These are phyloP conservation scores for Synanthedon formicaeformis DNA, from an alignment of 2,888 invertebrate species.

Conservation along the genomic window DNA sequence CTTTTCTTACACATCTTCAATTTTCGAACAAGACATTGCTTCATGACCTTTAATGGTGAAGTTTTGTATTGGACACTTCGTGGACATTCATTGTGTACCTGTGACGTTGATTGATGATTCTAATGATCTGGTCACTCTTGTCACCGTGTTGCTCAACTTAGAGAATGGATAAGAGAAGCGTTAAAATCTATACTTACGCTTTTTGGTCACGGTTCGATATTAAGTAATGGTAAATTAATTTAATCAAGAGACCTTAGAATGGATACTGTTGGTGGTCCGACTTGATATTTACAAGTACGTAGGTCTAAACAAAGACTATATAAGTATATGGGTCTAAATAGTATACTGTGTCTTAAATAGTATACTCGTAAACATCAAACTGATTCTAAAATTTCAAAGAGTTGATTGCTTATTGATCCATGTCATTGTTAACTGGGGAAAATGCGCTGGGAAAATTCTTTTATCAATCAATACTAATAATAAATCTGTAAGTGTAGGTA, in stretches of 20 bases:
- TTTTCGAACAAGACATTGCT: constrained; percentile 1
- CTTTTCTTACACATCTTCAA: neutral
- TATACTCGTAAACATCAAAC: no score
- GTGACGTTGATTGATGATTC: constrained; percentile 31
- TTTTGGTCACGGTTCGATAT: constrained; percentile 23
- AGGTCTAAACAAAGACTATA: no score
- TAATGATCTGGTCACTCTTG: constrained; percentile 12
- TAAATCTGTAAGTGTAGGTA: no score
- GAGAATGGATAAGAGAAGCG: constrained; percentile 11
- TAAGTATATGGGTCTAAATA: no score
- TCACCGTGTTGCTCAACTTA: constrained; percentile 8
- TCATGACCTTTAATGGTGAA: constrained; percentile 4
- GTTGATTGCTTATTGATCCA: no score
- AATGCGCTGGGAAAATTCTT: no score
- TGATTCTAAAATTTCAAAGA: no score
- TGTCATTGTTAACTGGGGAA: no score
- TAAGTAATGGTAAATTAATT: constrained; percentile 16
- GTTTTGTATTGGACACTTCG: constrained; percentile 1
- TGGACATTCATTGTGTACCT: constrained; percentile 23
- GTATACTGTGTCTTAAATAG: no score
- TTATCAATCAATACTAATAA: no score
- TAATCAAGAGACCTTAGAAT: constrained; percentile 15
- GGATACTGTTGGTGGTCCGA: constrained; percentile 23
- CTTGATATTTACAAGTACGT: neutral
- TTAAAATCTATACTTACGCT: constrained; percentile 19